Evolutionary conservation across 1,140 invertebrate species (phyloP).

Genomic region (Ceratoteleas bidentatus): DNA sequence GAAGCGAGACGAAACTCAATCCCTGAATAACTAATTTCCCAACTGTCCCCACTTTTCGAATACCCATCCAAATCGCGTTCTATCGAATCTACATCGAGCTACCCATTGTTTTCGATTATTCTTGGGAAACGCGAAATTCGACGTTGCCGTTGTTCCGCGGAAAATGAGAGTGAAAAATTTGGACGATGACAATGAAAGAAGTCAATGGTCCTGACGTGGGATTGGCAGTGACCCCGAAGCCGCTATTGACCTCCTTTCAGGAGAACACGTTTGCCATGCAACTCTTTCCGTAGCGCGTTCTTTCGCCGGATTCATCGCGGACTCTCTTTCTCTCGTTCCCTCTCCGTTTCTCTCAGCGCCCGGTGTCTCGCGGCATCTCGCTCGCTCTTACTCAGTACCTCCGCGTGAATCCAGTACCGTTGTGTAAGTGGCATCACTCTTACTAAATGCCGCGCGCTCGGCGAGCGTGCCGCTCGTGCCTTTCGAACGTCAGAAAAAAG

Average conservation of each 20-base stretch:
- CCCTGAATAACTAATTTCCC: too few relatives aligned
- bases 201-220: conserved; percentile 57
- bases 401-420: conserved; percentile 57
- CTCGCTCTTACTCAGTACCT: too few relatives aligned
- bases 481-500: conserved; percentile 3
- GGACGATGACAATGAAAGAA: conserved; percentile 47
- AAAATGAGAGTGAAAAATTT: too few relatives aligned
- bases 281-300: conserved; percentile 63
- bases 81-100: too few relatives aligned
- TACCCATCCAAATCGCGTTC: too few relatives aligned
- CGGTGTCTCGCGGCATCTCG: too few relatives aligned
- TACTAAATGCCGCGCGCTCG: conserved; percentile 44
- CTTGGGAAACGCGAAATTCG: too few relatives aligned
- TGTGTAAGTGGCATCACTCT: conserved; percentile 51
- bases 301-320: conserved; percentile 62
- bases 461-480: conserved; percentile 11
- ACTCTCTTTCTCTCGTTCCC: conserved; percentile 61
- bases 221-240: conserved; percentile 65
- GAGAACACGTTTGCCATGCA: conserved; percentile 59
- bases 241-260: conserved; percentile 62
- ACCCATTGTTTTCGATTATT: not conserved
- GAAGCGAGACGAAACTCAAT: too few relatives aligned
- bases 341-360: too few relatives aligned
- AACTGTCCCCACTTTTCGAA: too few relatives aligned
- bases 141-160: too few relatives aligned